Percentiles rank a stretch among this genome's conserved stretches.
Evolutionary conservation across 1,140 invertebrate genomes (phyloP).

Genomic region (Zaprionus nigranus): DNA sequence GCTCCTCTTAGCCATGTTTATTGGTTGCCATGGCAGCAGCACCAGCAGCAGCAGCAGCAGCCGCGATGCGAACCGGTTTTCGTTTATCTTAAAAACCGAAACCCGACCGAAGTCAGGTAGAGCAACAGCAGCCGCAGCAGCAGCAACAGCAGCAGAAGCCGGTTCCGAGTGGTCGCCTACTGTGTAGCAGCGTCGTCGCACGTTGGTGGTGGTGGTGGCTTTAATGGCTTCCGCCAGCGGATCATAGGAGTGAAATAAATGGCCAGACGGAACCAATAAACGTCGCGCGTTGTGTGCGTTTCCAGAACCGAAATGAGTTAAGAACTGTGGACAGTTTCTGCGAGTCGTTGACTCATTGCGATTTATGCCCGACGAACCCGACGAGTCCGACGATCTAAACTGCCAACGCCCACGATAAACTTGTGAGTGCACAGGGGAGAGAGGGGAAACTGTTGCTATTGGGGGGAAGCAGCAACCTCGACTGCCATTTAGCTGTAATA

Average conservation of each 20-base stretch:
- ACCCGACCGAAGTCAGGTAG: conserved; percentile 60
- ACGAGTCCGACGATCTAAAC: background rate
- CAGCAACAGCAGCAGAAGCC: conserved; percentile 33
- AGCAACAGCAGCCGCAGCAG: conserved; percentile 31
- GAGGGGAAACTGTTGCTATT: conserved; percentile 9
- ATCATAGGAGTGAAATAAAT: conserved; percentile 84
- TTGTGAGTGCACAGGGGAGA: conserved; percentile 8
- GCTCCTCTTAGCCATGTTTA: conserved; percentile 52
- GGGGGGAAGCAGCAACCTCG: conserved; percentile 32
- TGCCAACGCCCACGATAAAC: background rate
- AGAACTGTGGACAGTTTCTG: conserved; percentile 79
- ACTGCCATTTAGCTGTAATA: conserved; percentile 61
- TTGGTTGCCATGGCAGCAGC: conserved; percentile 71
- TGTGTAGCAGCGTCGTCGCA: conserved; percentile 35
- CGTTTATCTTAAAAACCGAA: conserved; percentile 55
- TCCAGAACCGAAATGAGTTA: conserved; percentile 75
- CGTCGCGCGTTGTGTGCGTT: conserved; percentile 78
- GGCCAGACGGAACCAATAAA: conserved; percentile 84
- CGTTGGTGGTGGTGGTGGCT: conserved; percentile 72
- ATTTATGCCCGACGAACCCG: conserved; percentile 53
- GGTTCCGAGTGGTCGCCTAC: conserved; percentile 50
- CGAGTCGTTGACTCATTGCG: conserved; percentile 61
- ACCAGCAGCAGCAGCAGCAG: no score
- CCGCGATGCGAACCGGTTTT: conserved; percentile 61
- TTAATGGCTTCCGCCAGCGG: conserved; percentile 84